Conservation (phyloP, 2,797 vertebrate genomes). For the Gadopsis bispinosus region DNA sequence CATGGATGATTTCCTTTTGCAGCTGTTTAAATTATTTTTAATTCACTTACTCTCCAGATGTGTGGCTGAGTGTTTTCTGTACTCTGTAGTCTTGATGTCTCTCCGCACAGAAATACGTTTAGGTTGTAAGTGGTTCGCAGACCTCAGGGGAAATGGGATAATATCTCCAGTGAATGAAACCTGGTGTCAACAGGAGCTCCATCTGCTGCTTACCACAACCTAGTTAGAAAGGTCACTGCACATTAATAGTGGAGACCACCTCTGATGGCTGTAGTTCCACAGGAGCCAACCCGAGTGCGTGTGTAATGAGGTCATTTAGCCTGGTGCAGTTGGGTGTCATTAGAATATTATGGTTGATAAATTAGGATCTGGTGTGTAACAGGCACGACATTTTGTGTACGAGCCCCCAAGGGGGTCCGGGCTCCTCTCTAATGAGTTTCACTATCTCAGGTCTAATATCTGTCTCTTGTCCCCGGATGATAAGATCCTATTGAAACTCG, state of each 20-base stretch:
- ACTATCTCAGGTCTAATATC: constrained; percentile 67
- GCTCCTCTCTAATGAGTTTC: constrained; percentile 72
- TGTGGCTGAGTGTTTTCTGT: constrained; percentile 18
- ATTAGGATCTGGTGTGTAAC: constrained; percentile 52
- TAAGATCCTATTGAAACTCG: constrained; percentile 64
- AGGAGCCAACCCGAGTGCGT: constrained; percentile 37
- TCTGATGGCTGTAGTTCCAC: constrained; percentile 46
- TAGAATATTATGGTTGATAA: constrained; percentile 76
- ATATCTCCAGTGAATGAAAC: constrained; percentile 45
- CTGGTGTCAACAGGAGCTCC: constrained; percentile 53
- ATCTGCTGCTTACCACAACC: constrained; percentile 25
- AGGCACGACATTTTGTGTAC: constrained; percentile 40
- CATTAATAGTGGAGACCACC: constrained; percentile 35
- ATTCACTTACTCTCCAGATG: constrained; percentile 63
- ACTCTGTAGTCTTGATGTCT: constrained; percentile 11
- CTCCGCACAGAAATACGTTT: constrained; percentile 39
- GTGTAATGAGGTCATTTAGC: constrained; percentile 71
- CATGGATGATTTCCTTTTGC: constrained; percentile 43
- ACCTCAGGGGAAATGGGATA: constrained; percentile 45
- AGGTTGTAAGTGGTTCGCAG: constrained; percentile 48
- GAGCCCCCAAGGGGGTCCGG: constrained; percentile 43
- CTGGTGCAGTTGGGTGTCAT: constrained; percentile 55
- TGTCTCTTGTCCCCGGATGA: constrained; percentile 51
- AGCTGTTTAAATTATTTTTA: constrained; percentile 66
- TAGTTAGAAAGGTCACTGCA: constrained; percentile 55